These are phyloP conservation scores for Euleptes europaea DNA, from an alignment of 2,113 vertebrate species.

Conservation along the genomic window DNA sequence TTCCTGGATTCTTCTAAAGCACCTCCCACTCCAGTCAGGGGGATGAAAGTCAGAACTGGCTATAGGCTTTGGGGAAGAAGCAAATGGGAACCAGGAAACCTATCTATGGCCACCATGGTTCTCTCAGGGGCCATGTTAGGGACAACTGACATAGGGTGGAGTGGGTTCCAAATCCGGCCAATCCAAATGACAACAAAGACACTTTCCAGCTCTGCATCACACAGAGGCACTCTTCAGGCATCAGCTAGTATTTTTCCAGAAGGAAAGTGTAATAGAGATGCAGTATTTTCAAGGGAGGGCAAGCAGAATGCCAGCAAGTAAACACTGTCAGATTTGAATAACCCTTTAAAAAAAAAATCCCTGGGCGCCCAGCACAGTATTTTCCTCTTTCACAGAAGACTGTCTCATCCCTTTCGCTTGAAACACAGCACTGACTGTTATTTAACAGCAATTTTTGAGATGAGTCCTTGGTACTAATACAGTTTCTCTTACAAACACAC, in stretches of 20 bases:
- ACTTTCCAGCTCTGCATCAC: background rate
- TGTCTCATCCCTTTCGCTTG: slow-evolving; percentile 47
- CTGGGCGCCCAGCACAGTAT: slow-evolving; percentile 30
- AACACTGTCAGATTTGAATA: slow-evolving; percentile 51
- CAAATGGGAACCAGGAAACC: too few species aligned
- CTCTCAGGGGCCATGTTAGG: too few species aligned
- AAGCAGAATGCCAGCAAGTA: slow-evolving; percentile 36
- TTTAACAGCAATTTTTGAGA: slow-evolving; percentile 36
- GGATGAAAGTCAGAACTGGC: too few species aligned
- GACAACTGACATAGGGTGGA: too few species aligned
- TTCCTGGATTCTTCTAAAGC: too few species aligned
- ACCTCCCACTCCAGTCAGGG: too few species aligned
- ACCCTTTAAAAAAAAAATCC: slow-evolving; percentile 23
- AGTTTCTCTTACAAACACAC: background rate
- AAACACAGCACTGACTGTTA: slow-evolving; percentile 41
- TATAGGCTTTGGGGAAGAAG: too few species aligned
- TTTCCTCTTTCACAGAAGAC: slow-evolving; percentile 27
- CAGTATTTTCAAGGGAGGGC: slow-evolving; percentile 6
- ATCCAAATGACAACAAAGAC: background rate
- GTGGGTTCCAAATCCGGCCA: background rate
- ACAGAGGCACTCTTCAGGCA: background rate
- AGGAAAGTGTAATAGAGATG: background rate
- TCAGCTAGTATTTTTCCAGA: slow-evolving; percentile 45
- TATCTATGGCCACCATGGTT: too few species aligned
- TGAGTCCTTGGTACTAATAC: slow-evolving; percentile 26